Percentiles rank a stretch among this genome's conserved stretches.
Conservation (phyloP, 2,113 vertebrate genomes). For the Mustela lutreola region DNA sequence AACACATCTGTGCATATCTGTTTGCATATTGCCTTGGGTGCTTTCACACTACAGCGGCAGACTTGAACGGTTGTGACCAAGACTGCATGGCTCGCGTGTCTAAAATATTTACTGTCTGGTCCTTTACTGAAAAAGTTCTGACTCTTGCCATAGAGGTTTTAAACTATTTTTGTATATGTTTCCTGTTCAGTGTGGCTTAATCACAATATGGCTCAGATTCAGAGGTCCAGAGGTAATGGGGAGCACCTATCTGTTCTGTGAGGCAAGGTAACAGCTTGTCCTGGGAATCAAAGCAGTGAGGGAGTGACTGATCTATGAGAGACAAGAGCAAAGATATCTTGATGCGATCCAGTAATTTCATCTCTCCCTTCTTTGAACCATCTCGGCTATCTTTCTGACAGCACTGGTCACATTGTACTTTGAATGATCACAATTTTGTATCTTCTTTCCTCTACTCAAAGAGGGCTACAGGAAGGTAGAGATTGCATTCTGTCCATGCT, state of each 20-base stretch:
- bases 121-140: not conserved
- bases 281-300: no score
- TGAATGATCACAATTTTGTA: not conserved
- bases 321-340: not conserved
- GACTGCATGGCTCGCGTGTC: not conserved
- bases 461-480: not conserved
- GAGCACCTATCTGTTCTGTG: not conserved
- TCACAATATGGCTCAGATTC: not conserved
- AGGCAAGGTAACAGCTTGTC: not conserved
- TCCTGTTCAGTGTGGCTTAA: not conserved
- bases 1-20: not conserved
- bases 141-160: not conserved
- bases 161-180: not conserved
- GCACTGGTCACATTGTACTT: not conserved
- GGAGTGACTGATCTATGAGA: not conserved
- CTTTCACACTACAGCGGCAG: not conserved
- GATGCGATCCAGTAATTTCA: not conserved
- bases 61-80: not conserved
- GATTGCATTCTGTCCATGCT: not conserved
- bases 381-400: not conserved
- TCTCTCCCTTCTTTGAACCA: not conserved
- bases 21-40: not conserved
- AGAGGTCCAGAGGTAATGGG: not conserved
- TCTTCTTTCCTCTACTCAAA: not conserved
- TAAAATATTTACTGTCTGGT: conserved; percentile 8